These are phyloP conservation scores for Automeris io DNA, from an alignment of 2,888 invertebrate genomes.

Conservation along the genomic window DNA sequence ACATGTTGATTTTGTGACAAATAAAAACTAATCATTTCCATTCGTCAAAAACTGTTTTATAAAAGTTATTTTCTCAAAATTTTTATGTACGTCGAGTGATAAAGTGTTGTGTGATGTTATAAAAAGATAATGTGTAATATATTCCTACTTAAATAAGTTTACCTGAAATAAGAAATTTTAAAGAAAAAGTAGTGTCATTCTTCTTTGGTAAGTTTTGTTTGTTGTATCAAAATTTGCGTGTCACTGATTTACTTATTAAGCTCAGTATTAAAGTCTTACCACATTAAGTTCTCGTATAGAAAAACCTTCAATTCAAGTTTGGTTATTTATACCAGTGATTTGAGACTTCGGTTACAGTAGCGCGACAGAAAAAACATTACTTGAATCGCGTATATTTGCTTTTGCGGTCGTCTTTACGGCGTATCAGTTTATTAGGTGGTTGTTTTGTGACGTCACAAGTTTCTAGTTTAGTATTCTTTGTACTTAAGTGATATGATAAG, in stretches of 20 bases:
- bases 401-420: slow-evolving; percentile 37
- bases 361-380: slow-evolving; percentile 9
- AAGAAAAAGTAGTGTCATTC: slow-evolving; percentile 41
- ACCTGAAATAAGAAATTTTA: slow-evolving; percentile 43
- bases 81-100: slow-evolving; percentile 52
- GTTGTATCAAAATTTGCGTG: slow-evolving; percentile 39
- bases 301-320: slow-evolving; percentile 2
- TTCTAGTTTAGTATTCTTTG: slow-evolving; percentile 52
- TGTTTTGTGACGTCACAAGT: slow-evolving; percentile 59
- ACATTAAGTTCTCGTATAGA: not conserved
- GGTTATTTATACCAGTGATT: slow-evolving; percentile 1
- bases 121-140: slow-evolving; percentile 62
- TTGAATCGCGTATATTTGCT: slow-evolving; percentile 19
- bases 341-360: slow-evolving; percentile 1
- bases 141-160: slow-evolving; percentile 50
- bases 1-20: slow-evolving; percentile 73
- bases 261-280: slow-evolving; percentile 23
- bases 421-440: slow-evolving; percentile 43
- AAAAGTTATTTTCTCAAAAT: slow-evolving; percentile 59
- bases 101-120: slow-evolving; percentile 54
- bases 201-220: slow-evolving; percentile 62
- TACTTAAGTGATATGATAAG: slow-evolving; percentile 62
- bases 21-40: slow-evolving; percentile 63
- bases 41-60: slow-evolving; percentile 69
- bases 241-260: slow-evolving; percentile 7